Evolutionary conservation across 2,888 invertebrate species (phyloP), one percentile per base, ranked within the genome.

Genomic region (Malachius bipustulatus): DNA sequence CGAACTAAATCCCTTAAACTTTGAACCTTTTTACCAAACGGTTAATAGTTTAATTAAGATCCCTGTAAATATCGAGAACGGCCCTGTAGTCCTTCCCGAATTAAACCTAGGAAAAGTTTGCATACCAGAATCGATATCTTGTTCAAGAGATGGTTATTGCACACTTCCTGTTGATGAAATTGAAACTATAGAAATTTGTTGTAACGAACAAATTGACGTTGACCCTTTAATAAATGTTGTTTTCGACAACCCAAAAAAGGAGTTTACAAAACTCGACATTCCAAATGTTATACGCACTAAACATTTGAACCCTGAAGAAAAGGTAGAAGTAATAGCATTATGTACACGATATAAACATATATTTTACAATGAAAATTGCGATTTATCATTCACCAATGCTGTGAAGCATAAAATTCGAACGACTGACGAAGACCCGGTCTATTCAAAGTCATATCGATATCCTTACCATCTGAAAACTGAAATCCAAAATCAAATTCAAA

Each of bases 1-100:
- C n/a, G 36, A 39, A 30, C 28, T 36, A 6, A 41, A 41, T 28
- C 37, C 34, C 3, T n/a, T n/a, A n/a, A n/a, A n/a, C n/a, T n/a
- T n/a, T n/a, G n/a, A n/a, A n/a, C n/a, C n/a, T n/a, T n/a, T n/a
- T n/a, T n/a, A n/a, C n/a, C n/a, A n/a, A n/a, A 30, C 4, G 3
- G 26, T 26, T 6, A 14, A 6, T 3, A 36, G 32, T 4, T 14
- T n/a, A 14, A 26, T 38, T 11, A 36, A 32, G 27, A 27, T 38
- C 14, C 38, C 38, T 14, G 36, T 38, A 2, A 36, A 38, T 16
- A 35, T 38, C n/a, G 30, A 33, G 30, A 31, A 40, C 3, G 40
- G 37, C n/a, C 8, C 26, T 10, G 34, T 37, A n/a, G 2, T 40
- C n/a, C 34, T 40, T 14, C 40, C 34, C 9, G 24, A 37, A 34